Evolutionary conservation across 2,113 vertebrate species (phyloP).

Genomic region (Desmodus rotundus): DNA sequence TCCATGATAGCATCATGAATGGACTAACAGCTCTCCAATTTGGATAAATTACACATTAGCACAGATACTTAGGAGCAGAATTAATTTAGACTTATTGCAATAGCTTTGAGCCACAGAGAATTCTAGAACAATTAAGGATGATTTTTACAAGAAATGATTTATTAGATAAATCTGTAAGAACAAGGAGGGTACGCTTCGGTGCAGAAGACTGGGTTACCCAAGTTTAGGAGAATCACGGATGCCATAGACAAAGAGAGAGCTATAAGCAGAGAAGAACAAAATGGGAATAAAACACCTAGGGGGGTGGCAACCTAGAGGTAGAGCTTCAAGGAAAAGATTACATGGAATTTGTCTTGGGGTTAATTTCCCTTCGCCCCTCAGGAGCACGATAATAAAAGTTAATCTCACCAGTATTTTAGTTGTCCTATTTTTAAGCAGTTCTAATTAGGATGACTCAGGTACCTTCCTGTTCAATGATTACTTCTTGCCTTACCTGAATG

Average conservation of each 20-base stretch:
- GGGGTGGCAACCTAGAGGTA: background rate
- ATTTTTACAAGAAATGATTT: slow-evolving; percentile 38
- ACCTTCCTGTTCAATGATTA: slow-evolving; percentile 49
- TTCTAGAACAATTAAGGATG: background rate
- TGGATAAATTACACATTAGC: slow-evolving; percentile 43
- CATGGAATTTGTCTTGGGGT: background rate
- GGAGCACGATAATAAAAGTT: slow-evolving; percentile 14
- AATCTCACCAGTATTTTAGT: slow-evolving; percentile 52
- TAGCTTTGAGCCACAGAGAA: background rate
- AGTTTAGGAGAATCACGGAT: background rate
- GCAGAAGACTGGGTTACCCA: background rate
- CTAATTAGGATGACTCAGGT: slow-evolving; percentile 71
- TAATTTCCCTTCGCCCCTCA: background rate
- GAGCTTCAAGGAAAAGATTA: background rate
- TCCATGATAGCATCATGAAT: background rate
- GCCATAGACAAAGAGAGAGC: background rate
- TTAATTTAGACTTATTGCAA: slow-evolving; percentile 29
- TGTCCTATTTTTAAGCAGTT: slow-evolving; percentile 71
- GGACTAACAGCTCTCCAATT: slow-evolving; percentile 34
- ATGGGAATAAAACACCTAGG: background rate
- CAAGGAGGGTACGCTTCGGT: background rate
- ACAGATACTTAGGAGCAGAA: slow-evolving; percentile 17
- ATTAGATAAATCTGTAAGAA: background rate
- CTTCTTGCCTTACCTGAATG: slow-evolving; percentile 50
- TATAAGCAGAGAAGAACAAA: background rate